Evolutionary conservation across 1,140 invertebrate species (phyloP), one percentile per base, ranked within the genome.

Genomic region (Paracyclopina nana): DNA sequence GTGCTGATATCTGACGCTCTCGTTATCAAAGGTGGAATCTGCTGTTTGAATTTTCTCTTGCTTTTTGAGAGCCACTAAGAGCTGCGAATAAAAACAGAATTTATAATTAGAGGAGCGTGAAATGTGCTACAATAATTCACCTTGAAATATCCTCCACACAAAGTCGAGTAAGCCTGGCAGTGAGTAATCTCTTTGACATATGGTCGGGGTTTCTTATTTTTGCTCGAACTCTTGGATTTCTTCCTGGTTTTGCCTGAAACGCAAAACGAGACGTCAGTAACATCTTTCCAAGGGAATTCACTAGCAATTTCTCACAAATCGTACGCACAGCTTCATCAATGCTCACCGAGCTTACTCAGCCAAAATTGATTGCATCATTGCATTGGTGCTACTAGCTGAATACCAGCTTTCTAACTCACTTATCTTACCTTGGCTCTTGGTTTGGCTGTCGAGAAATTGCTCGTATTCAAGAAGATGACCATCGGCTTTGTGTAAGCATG

Each of bases 81-180:
- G 77, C 79, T 82, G 55, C 5, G 14, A 12, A 3, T 38, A 38
- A 2, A 38, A 38, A 38, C 14, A 5, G 20, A 38, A 3, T 38
- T 38, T 38, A 5, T 38, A n/a, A 38, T 38, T 38, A n/a, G 4
- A 38, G 20, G n/a, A 38, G 8, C 5, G 11, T 16, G n/a, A 28
- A 30, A 34, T 31, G 20, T 16, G 41, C 52, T 42, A 51, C 26
- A 18, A 44, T 1, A 43, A 29, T 26, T 58, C 66, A 85, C 82
- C 72, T 88, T 92, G 61, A 88, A 92, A 65, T 87, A 92, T 20
- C 88, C 90, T 5, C 85, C 87, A 64, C 85, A 90, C 67, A 95
- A 76, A 64, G 86, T 85, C 62, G 91, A 82, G 62, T 88, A 71
- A 2, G 85, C 85, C 63, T 94, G 87, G 57, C 79, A 81, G 62